Evolutionary conservation across 2,113 vertebrate species (phyloP).

Genomic region (Glaucomys volans): DNA sequence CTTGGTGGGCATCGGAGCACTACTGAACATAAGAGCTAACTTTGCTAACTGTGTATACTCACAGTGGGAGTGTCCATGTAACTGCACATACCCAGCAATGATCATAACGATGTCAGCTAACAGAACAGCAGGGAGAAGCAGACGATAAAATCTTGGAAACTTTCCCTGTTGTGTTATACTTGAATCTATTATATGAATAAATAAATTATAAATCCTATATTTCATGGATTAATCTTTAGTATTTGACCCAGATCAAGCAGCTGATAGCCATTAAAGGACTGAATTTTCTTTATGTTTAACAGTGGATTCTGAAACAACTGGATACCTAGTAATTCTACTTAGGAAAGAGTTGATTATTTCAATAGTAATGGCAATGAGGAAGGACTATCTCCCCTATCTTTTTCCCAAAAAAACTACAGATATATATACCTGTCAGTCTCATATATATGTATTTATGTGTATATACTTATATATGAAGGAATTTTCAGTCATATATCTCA

Average conservation of each 20-base stretch:
- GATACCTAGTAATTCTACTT: background rate
- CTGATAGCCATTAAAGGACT: background rate
- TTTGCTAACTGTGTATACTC: background rate
- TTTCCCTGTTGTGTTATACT: background rate
- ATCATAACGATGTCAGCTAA: background rate
- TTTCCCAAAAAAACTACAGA: background rate
- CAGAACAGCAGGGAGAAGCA: background rate
- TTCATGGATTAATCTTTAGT: background rate
- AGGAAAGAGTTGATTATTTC: background rate
- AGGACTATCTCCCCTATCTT: background rate
- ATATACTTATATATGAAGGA: background rate
- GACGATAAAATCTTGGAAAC: background rate
- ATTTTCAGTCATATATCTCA: background rate
- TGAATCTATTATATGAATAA: background rate
- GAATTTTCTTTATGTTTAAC: background rate
- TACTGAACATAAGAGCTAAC: background rate
- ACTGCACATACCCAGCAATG: background rate
- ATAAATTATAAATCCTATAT: background rate
- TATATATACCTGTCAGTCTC: background rate
- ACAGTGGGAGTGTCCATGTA: background rate
- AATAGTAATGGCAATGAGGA: background rate
- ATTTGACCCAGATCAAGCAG: constrained; percentile 4
- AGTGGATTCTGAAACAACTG: constrained; percentile 19
- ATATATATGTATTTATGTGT: too few relatives aligned
- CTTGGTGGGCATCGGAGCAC: background rate